Evolutionary conservation across 2,113 vertebrate genomes (phyloP).

Genomic region (Pseudolaguvia tuberculata): DNA sequence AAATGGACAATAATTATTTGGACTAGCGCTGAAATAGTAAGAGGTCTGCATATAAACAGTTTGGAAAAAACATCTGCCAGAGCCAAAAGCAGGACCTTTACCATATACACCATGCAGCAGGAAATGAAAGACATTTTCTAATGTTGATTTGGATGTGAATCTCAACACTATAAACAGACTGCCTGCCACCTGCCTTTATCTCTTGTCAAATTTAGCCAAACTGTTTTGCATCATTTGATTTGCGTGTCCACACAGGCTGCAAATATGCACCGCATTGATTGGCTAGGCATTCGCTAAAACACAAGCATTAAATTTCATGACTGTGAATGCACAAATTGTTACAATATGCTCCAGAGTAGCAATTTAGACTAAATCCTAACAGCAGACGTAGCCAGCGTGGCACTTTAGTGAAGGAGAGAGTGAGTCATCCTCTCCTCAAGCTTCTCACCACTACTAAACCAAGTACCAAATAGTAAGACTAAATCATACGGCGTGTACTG

Average conservation of each 20-base stretch:
- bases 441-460: too few relatives aligned
- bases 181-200: background rate
- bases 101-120: background rate
- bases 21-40: constrained; percentile 19
- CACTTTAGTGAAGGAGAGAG: constrained; percentile 5
- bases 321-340: background rate
- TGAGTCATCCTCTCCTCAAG: constrained; percentile 50
- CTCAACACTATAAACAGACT: background rate
- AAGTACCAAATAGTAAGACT: constrained; percentile 15
- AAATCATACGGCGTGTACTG: background rate
- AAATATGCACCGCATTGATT: background rate
- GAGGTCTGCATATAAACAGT: constrained; percentile 15
- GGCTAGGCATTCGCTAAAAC: background rate
- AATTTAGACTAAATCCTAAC: background rate
- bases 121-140: background rate
- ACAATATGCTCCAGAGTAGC: background rate
- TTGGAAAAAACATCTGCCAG: constrained; percentile 13
- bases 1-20: background rate
- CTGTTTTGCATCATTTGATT: constrained; percentile 7
- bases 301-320: background rate
- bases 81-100: constrained; percentile 11
- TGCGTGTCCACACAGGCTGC: background rate
- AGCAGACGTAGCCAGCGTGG: constrained; percentile 26
- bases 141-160: background rate
- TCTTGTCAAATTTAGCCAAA: background rate